Conservation (phyloP, 2,797 vertebrate genomes). For the Pelobates cultripes region DNA sequence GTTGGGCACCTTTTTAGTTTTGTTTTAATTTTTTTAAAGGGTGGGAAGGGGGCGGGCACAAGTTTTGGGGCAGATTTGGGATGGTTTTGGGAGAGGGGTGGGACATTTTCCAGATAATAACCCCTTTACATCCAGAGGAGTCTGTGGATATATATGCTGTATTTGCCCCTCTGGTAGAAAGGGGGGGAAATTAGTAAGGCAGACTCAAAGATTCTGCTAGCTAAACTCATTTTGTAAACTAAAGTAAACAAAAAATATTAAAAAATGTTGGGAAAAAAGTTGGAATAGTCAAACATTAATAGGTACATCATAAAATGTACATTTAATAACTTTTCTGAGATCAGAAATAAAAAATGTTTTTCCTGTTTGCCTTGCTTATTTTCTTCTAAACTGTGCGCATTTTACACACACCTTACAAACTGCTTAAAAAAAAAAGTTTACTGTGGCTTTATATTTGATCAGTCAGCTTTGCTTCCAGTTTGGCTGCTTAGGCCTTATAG, state of each 20-base stretch:
- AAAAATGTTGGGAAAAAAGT: slow-evolving; percentile 65
- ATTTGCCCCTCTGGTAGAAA: slow-evolving; percentile 43
- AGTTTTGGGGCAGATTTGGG: slow-evolving; percentile 43
- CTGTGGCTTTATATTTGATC: too few relatives aligned
- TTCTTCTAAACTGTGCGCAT: not conserved
- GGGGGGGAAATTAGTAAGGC: slow-evolving; percentile 21
- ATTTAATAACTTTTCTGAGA: slow-evolving; percentile 73
- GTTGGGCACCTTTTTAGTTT: slow-evolving; percentile 84
- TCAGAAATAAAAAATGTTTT: slow-evolving; percentile 65
- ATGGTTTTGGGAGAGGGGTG: slow-evolving; percentile 27
- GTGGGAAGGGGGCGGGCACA: slow-evolving; percentile 44
- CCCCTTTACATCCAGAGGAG: slow-evolving; percentile 45
- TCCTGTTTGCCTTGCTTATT: slow-evolving; percentile 48
- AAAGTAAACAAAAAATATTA: slow-evolving; percentile 61
- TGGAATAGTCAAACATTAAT: slow-evolving; percentile 77
- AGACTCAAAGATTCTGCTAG: slow-evolving; percentile 45
- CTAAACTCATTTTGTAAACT: slow-evolving; percentile 80
- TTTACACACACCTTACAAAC: too few relatives aligned
- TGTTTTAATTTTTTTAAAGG: slow-evolving; percentile 61
- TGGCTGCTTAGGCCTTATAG: too few relatives aligned
- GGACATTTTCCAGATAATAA: slow-evolving; percentile 38
- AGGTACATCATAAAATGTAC: slow-evolving; percentile 74
- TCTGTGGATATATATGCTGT: slow-evolving; percentile 43
- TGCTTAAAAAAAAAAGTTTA: too few relatives aligned
- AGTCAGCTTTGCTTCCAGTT: too few relatives aligned